Conservation (phyloP, 2,888 invertebrate genomes). For the Congeria kusceri region DNA sequence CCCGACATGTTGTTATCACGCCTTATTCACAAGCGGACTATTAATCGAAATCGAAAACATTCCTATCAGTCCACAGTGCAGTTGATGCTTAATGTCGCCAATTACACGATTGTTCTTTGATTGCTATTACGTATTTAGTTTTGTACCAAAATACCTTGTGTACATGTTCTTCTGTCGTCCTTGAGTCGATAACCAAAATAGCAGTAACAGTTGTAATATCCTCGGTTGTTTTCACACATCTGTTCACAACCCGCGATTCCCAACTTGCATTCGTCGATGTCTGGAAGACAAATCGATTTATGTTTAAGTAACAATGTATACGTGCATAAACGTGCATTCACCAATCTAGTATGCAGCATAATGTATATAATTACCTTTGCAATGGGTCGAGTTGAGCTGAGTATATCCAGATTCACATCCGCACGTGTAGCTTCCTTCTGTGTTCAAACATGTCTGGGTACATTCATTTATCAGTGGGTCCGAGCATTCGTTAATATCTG, state of each 20-base stretch:
- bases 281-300: conserved; percentile 3
- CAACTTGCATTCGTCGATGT: conserved; percentile 20
- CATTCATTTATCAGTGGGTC: conserved; percentile 5
- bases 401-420: conserved; percentile 4
- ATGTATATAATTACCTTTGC: conserved; percentile 4
- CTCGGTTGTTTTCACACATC: conserved; percentile 24
- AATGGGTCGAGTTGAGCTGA: conserved; percentile 1
- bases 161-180: conserved; percentile 23
- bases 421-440: conserved; percentile 6
- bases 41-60: too few relatives aligned
- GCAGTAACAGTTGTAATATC: conserved; percentile 28
- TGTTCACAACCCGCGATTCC: conserved; percentile 19
- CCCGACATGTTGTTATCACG: too few relatives aligned
- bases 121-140: too few relatives aligned
- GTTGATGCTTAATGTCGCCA: too few relatives aligned
- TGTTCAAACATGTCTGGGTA: conserved; percentile 2
- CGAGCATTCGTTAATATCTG: conserved; percentile 17
- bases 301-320: too few relatives aligned
- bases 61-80: too few relatives aligned
- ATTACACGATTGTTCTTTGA: too few relatives aligned
- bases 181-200: conserved; percentile 26
- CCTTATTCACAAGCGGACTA: too few relatives aligned
- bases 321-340: neutral
- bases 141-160: too few relatives aligned
- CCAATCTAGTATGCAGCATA: too few relatives aligned